Evolutionary conservation across 2,888 invertebrate species (phyloP), one percentile per base, ranked within the genome.

Genomic region (Phortica okadai): DNA sequence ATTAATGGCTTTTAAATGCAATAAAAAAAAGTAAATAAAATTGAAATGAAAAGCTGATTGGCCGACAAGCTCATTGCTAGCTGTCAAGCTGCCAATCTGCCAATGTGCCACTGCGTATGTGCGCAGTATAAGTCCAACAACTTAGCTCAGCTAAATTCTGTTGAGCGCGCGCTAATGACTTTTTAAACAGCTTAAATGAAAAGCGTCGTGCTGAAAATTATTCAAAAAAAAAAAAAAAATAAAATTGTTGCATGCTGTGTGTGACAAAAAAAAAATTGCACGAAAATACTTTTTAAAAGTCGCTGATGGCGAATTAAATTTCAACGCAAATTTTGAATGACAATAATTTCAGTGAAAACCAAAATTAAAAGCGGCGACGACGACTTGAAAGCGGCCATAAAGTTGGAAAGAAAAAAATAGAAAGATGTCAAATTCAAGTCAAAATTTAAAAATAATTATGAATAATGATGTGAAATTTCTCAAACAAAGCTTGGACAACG

Each of bases 391-490:
- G 6, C 1, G 14, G 33, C 11, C 41, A 4, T 14, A 21, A 25
- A 10, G 45, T 45, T 6, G 21, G 11, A 70, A 54, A n/a, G 8
- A 70, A 54, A 41, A 25, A 72, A 33, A 33, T 33, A 33, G 33
- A 33, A 72, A 72, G 25, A 72, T 16, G 54, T 54, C 70, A 72
- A 54, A 56, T 72, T 6, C 54, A 72, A 72, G 33, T 54, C 70
- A 56, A 77, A 73, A 79, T 79, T 74, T 75, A 77, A 82, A 82
- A 78, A 81, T 21, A 76, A 82, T 82, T 82, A 82, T 74, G 58
- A 73, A 77, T 82, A 81, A 82, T 81, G 73, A 74, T 81, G 82
- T 74, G 82, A 81, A 80, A 58, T 54, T 76, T 77, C 69, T 72
- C 6, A 56, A 56, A 56, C 56, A 56, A 56, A 56, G 56, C 16